Evolutionary conservation across 2,797 vertebrate genomes (phyloP), one percentile per base, ranked within the genome.

Genomic region (Setipinna tenuifilis): DNA sequence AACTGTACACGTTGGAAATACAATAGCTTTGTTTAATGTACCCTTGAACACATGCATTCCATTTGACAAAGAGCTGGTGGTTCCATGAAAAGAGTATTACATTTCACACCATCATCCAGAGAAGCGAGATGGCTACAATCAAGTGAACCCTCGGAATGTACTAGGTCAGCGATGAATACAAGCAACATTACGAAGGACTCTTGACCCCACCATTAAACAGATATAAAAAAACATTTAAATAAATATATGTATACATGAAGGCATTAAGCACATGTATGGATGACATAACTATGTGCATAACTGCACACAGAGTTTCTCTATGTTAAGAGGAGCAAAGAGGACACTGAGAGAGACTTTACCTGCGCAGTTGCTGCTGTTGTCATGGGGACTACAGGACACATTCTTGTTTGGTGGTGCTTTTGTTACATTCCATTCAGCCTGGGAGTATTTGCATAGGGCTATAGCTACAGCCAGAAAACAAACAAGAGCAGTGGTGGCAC

Each of bases 351-450:
- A 78, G 0, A 0, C 3, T 90, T 88, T 95, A 96, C 96, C 95
- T 95, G 95, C 94, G 92, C 95, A 96, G 87, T 95, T 95, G 92
- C 92, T 90, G 89, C 85, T 54, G 92, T 94, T 91, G 90, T 93
- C 90, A 88, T 95, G 93, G 91, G 31, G 93, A 93, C 85, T 89
- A 80, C 94, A 95, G 86, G 93, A 88, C 86, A 92, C 91, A 19
- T 92, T 94, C 85, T 48, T 87, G 89, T 93, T 93, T 88, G 87
- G 86, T 3, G 93, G 58, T 61, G 85, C 86, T 0, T 89, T 88
- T 0, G 95, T 96, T 54, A 91, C 82, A 90, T 96, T 96, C 93
- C 93, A 91, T 78, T 94, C 93, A 61, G 95, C 94, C 90, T 90
- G 89, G 25, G 93, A 93, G 89, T 91, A 91, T 94, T 95, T 95